Evolutionary conservation across 2,797 vertebrate species (phyloP), one percentile per base, ranked within the genome.

Genomic region (Fistularia commersonii): DNA sequence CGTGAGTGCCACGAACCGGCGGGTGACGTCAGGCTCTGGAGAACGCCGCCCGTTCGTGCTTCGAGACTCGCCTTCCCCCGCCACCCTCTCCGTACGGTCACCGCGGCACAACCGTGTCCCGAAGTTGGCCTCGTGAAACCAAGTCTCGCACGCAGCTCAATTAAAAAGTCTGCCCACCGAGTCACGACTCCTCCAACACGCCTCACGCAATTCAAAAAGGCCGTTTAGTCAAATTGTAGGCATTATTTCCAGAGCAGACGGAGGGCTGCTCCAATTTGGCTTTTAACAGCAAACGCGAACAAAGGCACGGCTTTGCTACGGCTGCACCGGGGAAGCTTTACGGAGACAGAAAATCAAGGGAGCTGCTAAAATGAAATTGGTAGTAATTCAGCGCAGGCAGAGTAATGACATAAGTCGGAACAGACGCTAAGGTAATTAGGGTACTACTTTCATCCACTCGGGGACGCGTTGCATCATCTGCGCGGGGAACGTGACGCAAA

Each of bases 261-360:
- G 78, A 82, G 84, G 86, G 23, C 61, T 64, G 69, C 62, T 60
- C 54, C 33, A n/a, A 67, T 66, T 64, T 31, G 61, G 47, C 23
- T 72, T 87, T 82, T 76, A 78, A 76, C 51, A 50, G 57, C 52
- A 58, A 65, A 68, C 59, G 73, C 66, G 64, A 79, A 74, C 51
- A 67, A 66, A 72, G 38, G 51, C 38, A 11, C 32, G 14, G 71
- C 76, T 80, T 82, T 85, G 47, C 57, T 87, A 77, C 78, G 83
- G 85, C 80, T 54, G 12, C 73, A 63, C 47, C 64, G 6, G 64
- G 64, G 61, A 46, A 48, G 77, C 68, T 88, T 83, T 85, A 84
- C 77, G 72, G 77, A 73, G 77, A 83, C 41, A 66, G 39, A 81
- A 74, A 82, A 78, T 77, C 76, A 78, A 84, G 75, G 72, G 50